Base-by-base conservation (phyloP, 2,797 vertebrate genomes). In the Diplodus puntazzo region DNA sequence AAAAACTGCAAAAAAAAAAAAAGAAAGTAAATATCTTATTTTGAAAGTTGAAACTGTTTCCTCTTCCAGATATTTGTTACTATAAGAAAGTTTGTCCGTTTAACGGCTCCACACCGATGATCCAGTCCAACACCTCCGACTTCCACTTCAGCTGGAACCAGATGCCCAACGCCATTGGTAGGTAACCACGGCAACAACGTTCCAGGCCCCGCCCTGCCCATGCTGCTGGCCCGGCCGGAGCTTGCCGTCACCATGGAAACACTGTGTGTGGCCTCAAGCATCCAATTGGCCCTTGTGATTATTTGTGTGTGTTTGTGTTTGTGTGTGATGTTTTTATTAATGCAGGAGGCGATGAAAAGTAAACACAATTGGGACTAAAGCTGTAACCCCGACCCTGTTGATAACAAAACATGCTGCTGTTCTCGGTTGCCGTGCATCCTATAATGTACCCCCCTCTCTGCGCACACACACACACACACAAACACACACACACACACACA, bases 111-210 rank as follows among this genome's bases (percentile, higher is more conserved):
- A 97, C 97, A 42, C 96, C 97, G 7, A 95, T 98, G 95, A 95
- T 98, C 85, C 98, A 99, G 91, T 96, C 97, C 21, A 98, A 97
- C 71, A 92, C 97, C 7, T 98, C 96, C 0, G 98, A 99, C 89
- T 99, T 99, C 93, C 96, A 98, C 89, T 99, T 99, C 94, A 98
- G 97, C 92, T 99, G 98, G 98, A 99, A 99, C 94, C 98, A 99
- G 94, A 98, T 99, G 95, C 98, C 98, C 54, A 97, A 96, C 11
- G 95, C 97, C 7, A 97, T 98, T 30, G 98, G 98, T 99, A 96
- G 92, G 96, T 92, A 89, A 75, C 77, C 20, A 86, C 10, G 20
- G 86, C 80, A 90, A 92, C 91, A 63, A 39, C 13, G 34, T 48
- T 57, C 34, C 21, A 17, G 58, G 75, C 82, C 64, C 75, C 83